Evolutionary conservation across 2,888 invertebrate species (phyloP).

Genomic region (Dryococelus australis): DNA sequence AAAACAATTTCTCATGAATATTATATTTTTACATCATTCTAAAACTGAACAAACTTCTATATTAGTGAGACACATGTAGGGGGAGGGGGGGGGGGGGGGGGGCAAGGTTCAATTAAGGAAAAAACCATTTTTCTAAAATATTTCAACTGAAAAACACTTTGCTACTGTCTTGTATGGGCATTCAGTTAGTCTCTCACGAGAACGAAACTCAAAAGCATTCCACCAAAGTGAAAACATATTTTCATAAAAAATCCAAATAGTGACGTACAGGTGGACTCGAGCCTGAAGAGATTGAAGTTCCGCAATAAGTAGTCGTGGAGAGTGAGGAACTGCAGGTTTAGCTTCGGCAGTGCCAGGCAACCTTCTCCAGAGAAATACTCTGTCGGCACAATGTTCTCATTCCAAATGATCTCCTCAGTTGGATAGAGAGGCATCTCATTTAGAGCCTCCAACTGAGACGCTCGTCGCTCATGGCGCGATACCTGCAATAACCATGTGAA

Average conservation of each 20-base stretch:
- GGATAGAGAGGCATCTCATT: constrained; percentile 99
- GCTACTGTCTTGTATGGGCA: no score
- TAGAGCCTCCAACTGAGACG: constrained; percentile 91
- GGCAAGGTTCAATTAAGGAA: no score
- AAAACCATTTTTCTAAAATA: no score
- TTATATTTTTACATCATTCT: neutral
- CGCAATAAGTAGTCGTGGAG: constrained; percentile 96
- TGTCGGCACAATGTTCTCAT: constrained; percentile 97
- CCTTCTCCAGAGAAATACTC: constrained; percentile 97
- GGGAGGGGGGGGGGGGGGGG: no score
- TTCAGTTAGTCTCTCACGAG: no score
- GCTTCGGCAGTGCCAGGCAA: constrained; percentile 93
- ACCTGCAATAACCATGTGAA: constrained; percentile 61
- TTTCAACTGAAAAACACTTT: no score
- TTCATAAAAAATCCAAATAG: no score
- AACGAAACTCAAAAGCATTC: no score
- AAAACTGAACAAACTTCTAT: no score
- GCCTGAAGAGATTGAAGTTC: constrained; percentile 95
- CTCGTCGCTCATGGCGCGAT: constrained; percentile 85
- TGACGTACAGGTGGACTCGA: constrained; percentile 93
- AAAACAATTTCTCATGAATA: constrained; percentile 38
- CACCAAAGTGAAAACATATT: no score
- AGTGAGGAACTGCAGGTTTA: constrained; percentile 97
- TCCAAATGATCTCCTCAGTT: constrained; percentile 98
- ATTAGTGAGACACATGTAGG: no score